Evolutionary conservation across 2,113 vertebrate species (phyloP).

Genomic region (Catharus fuscescens): DNA sequence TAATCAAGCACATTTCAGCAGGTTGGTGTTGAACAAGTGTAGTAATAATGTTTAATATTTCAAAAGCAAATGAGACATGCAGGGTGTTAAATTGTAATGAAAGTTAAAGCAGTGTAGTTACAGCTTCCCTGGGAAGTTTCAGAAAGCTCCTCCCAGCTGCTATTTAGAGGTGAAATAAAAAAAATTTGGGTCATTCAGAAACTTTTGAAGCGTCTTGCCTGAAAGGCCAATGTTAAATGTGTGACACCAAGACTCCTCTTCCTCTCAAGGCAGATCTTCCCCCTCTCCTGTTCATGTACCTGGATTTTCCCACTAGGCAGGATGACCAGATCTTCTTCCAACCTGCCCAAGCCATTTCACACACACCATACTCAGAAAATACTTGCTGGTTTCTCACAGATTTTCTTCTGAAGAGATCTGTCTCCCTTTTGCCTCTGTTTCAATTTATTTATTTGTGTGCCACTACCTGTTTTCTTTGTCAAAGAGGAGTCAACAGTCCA

Average conservation of each 20-base stretch:
- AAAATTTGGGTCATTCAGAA: neutral
- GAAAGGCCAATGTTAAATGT: neutral
- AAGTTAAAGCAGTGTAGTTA: neutral
- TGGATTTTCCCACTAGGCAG: neutral
- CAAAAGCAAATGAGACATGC: neutral
- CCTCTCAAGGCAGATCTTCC: neutral
- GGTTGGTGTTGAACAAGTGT: neutral
- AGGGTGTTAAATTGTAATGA: neutral
- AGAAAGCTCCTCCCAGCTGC: neutral
- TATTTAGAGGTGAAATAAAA: neutral
- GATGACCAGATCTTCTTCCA: neutral
- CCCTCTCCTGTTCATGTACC: neutral
- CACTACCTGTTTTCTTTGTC: neutral
- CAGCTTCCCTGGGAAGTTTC: neutral
- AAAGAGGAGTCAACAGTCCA: neutral
- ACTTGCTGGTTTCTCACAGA: neutral
- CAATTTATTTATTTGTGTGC: neutral
- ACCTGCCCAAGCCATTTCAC: neutral
- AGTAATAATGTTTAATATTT: slow-evolving; percentile 16
- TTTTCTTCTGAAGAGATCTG: neutral
- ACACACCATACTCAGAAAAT: neutral
- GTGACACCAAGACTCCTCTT: neutral
- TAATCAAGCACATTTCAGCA: slow-evolving; percentile 9
- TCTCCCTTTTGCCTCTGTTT: neutral
- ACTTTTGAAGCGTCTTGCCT: neutral